phyloP scores from a whole-genome alignment of 2,113 vertebrate genomes.

The Anolis sagrei region DNA sequence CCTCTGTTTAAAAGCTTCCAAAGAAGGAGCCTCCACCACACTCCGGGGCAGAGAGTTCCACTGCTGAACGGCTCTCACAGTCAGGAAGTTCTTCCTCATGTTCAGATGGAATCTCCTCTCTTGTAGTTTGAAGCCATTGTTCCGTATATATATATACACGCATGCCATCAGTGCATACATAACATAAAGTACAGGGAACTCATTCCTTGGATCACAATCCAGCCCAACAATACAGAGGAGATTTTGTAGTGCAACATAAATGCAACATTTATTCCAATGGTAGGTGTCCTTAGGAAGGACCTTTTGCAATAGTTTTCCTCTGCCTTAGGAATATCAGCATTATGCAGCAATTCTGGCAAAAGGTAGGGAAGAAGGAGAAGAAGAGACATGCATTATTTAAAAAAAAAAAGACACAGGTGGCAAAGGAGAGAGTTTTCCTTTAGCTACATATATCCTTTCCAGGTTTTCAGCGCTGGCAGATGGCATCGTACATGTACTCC shows the following conservation, averaged over 20 bases:
- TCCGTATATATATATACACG: too few relatives aligned
- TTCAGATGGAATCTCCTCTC: too few relatives aligned
- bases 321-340: conserved; percentile 26
- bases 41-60: too few relatives aligned
- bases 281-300: not conserved
- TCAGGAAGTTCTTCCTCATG: too few relatives aligned
- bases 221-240: not conserved
- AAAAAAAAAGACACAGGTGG: conserved; percentile 11
- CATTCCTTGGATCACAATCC: not conserved
- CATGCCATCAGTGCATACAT: too few relatives aligned
- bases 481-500: not conserved
- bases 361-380: conserved; percentile 4
- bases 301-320: not conserved
- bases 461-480: conserved; percentile 29
- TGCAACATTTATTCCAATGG: not conserved
- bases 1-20: too few relatives aligned
- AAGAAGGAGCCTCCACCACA: too few relatives aligned
- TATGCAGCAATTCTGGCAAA: not conserved
- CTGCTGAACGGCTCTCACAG: too few relatives aligned
- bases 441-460: conserved; percentile 15
- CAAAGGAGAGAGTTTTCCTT: conserved; percentile 4
- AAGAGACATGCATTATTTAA: conserved; percentile 9
- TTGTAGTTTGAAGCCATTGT: too few relatives aligned
- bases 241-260: not conserved
- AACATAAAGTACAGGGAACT: too few relatives aligned